These are phyloP conservation scores for Myripristis murdjan DNA, from an alignment of 2,797 vertebrate genomes.

Conservation along the genomic window DNA sequence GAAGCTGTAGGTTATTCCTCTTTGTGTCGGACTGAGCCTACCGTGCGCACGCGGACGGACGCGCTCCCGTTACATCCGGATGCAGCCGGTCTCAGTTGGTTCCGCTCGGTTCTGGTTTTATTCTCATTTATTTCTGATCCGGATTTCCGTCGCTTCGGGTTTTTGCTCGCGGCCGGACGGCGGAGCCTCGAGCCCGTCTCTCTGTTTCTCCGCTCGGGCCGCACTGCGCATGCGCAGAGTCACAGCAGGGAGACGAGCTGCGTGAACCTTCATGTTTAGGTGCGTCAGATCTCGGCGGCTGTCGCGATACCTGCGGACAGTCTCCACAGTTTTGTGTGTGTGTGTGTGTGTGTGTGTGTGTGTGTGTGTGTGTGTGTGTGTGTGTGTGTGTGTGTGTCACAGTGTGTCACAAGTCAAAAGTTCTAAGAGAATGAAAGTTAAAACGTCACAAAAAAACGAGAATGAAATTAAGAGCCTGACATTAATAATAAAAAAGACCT, in stretches of 20 bases:
- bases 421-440: no score
- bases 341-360: background rate
- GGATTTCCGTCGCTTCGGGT: no score
- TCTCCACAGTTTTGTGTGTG: background rate
- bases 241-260: constrained; percentile 5
- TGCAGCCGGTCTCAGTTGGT: no score
- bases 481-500: no score
- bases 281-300: constrained; percentile 28
- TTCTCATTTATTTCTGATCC: background rate
- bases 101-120: background rate
- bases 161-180: background rate
- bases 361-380: no score
- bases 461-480: no score
- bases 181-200: constrained; percentile 19
- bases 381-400: no score
- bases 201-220: background rate
- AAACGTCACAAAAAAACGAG: no score
- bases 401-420: no score
- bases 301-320: constrained; percentile 43
- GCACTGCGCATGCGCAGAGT: constrained; percentile 58
- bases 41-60: constrained; percentile 48
- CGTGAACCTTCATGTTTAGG: constrained; percentile 19
- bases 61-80: background rate
- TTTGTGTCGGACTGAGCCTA: constrained; percentile 27
- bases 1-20: background rate